Evolutionary conservation across 2,797 vertebrate species (phyloP).

Genomic region (Sebastes taczanowskii): DNA sequence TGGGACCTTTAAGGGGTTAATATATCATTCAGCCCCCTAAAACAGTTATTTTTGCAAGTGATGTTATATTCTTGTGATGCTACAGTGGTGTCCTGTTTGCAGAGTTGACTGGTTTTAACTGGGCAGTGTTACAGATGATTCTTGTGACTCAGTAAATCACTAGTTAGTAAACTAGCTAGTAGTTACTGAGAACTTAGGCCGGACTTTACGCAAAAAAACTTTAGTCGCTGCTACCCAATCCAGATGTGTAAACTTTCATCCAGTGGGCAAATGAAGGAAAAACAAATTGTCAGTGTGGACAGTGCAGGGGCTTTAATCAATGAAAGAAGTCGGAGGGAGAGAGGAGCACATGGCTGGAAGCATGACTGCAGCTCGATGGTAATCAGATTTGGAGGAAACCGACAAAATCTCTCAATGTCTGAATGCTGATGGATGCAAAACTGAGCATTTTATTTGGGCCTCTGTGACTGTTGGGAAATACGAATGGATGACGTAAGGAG

Average conservation of each 20-base stretch:
- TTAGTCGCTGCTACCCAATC: neutral
- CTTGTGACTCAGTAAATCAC: neutral
- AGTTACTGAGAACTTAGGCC: neutral
- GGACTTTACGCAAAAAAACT: neutral
- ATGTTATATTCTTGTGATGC: neutral
- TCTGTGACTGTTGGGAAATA: neutral
- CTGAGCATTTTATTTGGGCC: neutral
- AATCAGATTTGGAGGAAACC: conserved; percentile 41
- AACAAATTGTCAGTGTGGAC: neutral
- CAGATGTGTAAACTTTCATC: neutral
- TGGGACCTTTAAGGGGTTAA: neutral
- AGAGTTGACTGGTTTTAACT: neutral
- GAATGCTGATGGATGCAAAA: conserved; percentile 33
- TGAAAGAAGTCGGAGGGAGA: conserved; percentile 7
- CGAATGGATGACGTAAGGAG: neutral
- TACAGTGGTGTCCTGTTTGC: neutral
- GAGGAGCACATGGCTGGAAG: conserved; percentile 35
- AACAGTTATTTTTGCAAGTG: neutral
- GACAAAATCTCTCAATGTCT: conserved; percentile 15
- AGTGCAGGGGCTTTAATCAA: conserved; percentile 10
- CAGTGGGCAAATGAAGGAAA: neutral
- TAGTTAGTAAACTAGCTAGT: neutral
- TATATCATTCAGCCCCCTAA: neutral
- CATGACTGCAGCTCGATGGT: conserved; percentile 45
- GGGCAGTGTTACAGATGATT: neutral